Conservation (phyloP, 2,888 invertebrate species). For the Cephus pulcher region DNA sequence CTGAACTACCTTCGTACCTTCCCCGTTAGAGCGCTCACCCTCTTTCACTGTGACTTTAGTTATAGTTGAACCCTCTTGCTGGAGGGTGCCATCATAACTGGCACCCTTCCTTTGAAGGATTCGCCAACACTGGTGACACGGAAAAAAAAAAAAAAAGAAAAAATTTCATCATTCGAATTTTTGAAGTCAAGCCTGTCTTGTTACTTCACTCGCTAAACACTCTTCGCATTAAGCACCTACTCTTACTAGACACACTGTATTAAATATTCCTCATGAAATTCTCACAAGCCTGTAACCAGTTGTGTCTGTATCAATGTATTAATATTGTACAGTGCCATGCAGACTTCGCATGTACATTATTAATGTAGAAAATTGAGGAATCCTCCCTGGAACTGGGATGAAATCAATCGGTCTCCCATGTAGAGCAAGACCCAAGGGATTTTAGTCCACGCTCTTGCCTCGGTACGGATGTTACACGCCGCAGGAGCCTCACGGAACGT, state of each 20-base stretch:
- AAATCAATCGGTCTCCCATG: background rate
- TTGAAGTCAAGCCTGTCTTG: background rate
- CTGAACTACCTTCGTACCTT: background rate
- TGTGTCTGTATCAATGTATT: background rate
- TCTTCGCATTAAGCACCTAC: background rate
- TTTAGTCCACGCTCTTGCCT: background rate
- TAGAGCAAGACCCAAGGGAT: background rate
- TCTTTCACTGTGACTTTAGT: background rate
- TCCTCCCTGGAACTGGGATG: background rate
- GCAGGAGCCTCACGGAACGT: background rate
- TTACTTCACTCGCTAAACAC: background rate
- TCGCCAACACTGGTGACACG: background rate
- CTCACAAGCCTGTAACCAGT: background rate
- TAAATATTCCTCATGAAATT: background rate
- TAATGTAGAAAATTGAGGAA: background rate
- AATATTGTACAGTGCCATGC: background rate
- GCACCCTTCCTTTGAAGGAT: background rate
- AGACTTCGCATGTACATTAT: background rate
- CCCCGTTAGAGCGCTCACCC: background rate
- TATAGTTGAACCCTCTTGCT: background rate
- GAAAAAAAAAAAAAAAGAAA: background rate
- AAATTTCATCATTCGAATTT: background rate
- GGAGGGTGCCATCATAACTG: background rate
- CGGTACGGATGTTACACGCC: background rate
- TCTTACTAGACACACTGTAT: background rate